These are phyloP conservation scores for Sander lucioperca DNA, from an alignment of 2,113 vertebrate genomes.

Conservation along the genomic window DNA sequence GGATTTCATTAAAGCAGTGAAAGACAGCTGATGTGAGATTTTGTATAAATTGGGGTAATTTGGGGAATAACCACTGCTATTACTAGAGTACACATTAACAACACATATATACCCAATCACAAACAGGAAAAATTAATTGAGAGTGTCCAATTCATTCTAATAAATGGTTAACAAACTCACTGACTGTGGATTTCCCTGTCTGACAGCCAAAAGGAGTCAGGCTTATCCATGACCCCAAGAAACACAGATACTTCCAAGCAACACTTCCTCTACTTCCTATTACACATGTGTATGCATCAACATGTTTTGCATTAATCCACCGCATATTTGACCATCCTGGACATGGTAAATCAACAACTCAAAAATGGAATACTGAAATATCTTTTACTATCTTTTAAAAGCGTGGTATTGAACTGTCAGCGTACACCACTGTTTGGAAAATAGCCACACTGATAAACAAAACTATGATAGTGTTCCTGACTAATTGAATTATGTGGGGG, in stretches of 20 bases:
- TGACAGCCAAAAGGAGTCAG: conserved; percentile 34
- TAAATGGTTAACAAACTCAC: conserved; percentile 9
- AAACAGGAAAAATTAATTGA: conserved; percentile 1
- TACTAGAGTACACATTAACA: not conserved
- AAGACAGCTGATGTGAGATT: not conserved
- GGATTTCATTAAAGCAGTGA: no score
- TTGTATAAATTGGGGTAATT: not conserved
- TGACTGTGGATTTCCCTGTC: conserved; percentile 18
- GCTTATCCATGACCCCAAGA: conserved; percentile 11
- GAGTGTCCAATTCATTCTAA: conserved; percentile 6
- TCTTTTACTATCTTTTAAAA: not conserved
- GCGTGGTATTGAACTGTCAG: not conserved
- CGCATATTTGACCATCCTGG: not conserved
- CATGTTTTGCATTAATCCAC: not conserved
- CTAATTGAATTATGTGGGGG: conserved; percentile 12
- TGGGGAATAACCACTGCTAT: not conserved
- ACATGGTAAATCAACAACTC: not conserved
- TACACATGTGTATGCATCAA: not conserved
- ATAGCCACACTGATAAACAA: conserved; percentile 39
- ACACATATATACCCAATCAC: not conserved
- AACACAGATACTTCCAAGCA: conserved; percentile 2
- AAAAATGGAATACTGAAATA: not conserved
- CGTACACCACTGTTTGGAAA: conserved; percentile 31
- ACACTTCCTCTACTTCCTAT: conserved; percentile 23
- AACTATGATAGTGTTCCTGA: not conserved